Evolutionary conservation across 2,797 vertebrate species (phyloP).

Genomic region (Neostethus bicornis): DNA sequence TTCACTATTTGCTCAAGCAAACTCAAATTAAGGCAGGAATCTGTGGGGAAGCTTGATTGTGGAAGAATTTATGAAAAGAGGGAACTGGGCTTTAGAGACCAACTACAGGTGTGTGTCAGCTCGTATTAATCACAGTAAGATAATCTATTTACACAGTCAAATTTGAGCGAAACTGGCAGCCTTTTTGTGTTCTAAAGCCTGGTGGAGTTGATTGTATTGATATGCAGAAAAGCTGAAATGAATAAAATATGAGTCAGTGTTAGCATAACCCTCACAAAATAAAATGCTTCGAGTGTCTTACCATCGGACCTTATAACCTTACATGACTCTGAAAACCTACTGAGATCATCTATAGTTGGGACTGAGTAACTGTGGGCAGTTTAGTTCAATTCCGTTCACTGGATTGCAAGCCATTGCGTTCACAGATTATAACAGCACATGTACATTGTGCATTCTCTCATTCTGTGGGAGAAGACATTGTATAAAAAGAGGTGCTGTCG

Average conservation of each 20-base stretch:
- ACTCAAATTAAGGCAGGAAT: slow-evolving; percentile 43
- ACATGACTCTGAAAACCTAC: no score
- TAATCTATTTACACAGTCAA: neutral
- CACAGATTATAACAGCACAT: no score
- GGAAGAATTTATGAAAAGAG: slow-evolving; percentile 28
- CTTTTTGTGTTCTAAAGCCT: neutral
- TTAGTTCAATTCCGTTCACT: no score
- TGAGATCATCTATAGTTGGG: no score
- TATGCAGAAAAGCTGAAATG: neutral
- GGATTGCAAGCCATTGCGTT: no score
- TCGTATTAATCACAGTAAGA: slow-evolving; percentile 9
- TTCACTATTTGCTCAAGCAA: slow-evolving; percentile 48
- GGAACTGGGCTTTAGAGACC: neutral
- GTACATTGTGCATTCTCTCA: no score
- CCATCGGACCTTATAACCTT: no score
- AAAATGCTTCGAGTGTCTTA: no score
- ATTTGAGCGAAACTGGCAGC: neutral
- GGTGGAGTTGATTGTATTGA: neutral
- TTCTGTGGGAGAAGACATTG: no score
- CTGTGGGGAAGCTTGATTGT: slow-evolving; percentile 14
- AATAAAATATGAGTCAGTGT: neutral
- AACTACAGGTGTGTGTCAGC: slow-evolving; percentile 8
- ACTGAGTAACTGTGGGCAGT: no score
- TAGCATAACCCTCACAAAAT: no score
- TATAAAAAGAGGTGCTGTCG: no score